These are phyloP conservation scores for Leptodirus hochenwartii DNA, from an alignment of 2,888 invertebrate genomes.

Conservation along the genomic window DNA sequence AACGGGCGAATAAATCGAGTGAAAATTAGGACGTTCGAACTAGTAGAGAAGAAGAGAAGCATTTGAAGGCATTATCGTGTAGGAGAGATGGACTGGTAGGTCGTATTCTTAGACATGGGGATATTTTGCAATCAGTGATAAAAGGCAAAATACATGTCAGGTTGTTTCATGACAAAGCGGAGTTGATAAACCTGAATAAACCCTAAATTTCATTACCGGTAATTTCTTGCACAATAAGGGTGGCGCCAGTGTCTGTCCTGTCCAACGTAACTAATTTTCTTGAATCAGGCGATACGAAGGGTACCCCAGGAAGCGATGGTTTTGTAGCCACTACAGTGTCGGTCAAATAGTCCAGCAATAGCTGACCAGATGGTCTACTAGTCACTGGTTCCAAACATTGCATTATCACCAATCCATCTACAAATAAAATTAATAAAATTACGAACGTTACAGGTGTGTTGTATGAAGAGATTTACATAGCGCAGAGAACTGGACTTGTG, in stretches of 20 bases:
- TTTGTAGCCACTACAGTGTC: constrained; percentile 47
- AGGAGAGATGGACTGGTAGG: no score
- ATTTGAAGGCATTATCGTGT: no score
- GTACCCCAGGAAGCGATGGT: constrained; percentile 41
- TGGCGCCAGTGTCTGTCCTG: constrained; percentile 34
- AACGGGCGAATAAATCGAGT: no score
- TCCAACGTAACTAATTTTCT: constrained; percentile 48
- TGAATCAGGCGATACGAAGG: constrained; percentile 52
- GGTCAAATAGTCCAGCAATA: constrained; percentile 52
- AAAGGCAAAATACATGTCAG: no score
- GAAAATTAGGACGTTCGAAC: no score
- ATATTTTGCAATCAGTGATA: no score
- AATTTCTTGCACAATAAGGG: constrained; percentile 44
- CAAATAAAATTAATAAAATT: no score
- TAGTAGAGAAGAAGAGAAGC: no score
- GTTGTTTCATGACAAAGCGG: no score
- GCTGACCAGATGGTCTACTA: constrained; percentile 41
- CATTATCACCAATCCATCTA: constrained; percentile 53
- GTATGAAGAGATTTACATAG: constrained; percentile 36
- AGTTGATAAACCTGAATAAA: no score
- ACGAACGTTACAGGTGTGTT: constrained; percentile 2
- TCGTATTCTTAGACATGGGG: no score
- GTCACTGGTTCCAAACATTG: constrained; percentile 51
- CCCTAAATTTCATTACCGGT: no score
- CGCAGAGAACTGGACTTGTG: constrained; percentile 47